A percentile compares a stretch with the other conserved stretches of the same genome.
phyloP scores from a whole-genome alignment of 2,888 invertebrate species.

The Phragmatobia fuliginosa region DNA sequence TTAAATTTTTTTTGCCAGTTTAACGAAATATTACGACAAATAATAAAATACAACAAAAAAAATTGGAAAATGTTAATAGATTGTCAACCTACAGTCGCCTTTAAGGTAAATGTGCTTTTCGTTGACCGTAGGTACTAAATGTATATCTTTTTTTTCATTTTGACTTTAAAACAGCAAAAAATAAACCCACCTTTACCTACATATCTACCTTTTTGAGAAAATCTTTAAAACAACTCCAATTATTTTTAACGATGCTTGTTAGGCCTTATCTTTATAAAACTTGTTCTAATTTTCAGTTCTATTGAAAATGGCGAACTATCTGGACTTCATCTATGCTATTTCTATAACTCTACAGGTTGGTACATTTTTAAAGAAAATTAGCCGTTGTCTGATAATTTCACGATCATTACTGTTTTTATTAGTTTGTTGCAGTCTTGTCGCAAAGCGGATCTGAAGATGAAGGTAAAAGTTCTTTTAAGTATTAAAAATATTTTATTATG shows the following conservation, averaged over 20 bases:
- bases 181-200: background rate
- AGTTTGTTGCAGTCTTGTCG: slow-evolving; percentile 36
- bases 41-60: too few relatives aligned
- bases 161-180: background rate
- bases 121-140: too few relatives aligned
- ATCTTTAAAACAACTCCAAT: slow-evolving; percentile 27
- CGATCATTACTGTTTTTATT: slow-evolving; percentile 15
- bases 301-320: slow-evolving; percentile 36
- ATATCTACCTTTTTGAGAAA: background rate
- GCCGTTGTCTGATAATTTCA: background rate
- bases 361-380: background rate
- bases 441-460: slow-evolving; percentile 34
- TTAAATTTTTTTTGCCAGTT: too few relatives aligned
- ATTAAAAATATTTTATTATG: background rate
- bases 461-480: background rate
- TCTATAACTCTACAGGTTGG: slow-evolving; percentile 38
- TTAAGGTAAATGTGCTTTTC: too few relatives aligned
- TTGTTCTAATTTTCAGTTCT: slow-evolving; percentile 20
- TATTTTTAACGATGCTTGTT: slow-evolving; percentile 36
- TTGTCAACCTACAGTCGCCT: too few relatives aligned
- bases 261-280: slow-evolving; percentile 13
- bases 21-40: too few relatives aligned
- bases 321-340: slow-evolving; percentile 27
- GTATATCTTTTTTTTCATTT: background rate
- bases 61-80: too few relatives aligned